Base-by-base conservation (phyloP, 2,113 vertebrate genomes). In the Circaetus gallicus region DNA sequence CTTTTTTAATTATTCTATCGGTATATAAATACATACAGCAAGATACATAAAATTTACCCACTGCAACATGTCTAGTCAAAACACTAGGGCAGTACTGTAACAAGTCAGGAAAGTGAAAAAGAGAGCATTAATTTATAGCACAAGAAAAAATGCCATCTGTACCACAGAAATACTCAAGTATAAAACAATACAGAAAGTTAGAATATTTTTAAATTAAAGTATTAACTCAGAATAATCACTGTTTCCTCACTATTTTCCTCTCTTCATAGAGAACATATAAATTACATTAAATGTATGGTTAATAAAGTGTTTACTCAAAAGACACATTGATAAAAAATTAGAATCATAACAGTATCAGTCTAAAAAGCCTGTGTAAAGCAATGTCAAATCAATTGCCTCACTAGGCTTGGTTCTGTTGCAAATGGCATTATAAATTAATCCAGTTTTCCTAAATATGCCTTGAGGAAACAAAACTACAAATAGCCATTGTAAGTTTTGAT, bases 301-400 rank as follows among this genome's bases (percentile, higher is more conserved):
- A 97, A 96, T 94, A 82, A 82, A 94, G 56, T 94, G 93, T 97
- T 97, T 97, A 97, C 93, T 98, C 95, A 97, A 96, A 94, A 95
- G 83, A 96, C 79, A 77, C 32, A 80, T 6, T 87, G 82, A 95
- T 91, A 97, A 91, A 96, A 96, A 90, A 92, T 93, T 91, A 96
- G 85, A 95, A 96, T 78, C 79, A 9, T 52, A 95, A 90, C 50
- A 85, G 49, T 58, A 96, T 71, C 82, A 47, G 32, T 72, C 45
- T 62, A 63, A 86, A 89, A 96, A 77, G 70, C 71, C 84, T 21
- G 8, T 50, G 29, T 52, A 93, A 87, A 91, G 85, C 42, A 83
- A 56, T 62, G 59, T 82, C 63, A 88, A 82, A 94, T 34, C 71
- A 78, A 90, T 4, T 83, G 81, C 89, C 62, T 91, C 84, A 58